phyloP scores from a whole-genome alignment of 2,797 vertebrate species.

The Rhadinocentrus ornatus region DNA sequence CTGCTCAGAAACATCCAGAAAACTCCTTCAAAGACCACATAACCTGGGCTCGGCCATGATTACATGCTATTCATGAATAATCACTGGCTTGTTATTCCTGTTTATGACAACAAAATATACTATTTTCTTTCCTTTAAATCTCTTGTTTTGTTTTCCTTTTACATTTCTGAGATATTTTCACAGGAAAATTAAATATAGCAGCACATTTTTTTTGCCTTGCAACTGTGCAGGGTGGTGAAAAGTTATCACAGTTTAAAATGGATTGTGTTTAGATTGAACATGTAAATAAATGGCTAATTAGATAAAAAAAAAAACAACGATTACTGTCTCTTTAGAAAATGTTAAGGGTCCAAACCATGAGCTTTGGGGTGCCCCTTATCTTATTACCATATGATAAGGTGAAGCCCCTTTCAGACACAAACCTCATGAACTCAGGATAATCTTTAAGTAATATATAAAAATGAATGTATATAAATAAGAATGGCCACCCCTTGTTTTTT shows the following conservation, averaged over 20 bases:
- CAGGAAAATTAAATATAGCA: slow-evolving; percentile 15
- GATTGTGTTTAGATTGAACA: not conserved
- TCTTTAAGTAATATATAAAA: no score
- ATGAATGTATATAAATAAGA: no score
- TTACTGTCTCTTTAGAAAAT: not conserved
- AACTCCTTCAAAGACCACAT: no score
- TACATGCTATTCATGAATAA: no score
- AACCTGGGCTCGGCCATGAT: no score
- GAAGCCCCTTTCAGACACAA: no score
- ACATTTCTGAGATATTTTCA: slow-evolving; percentile 17
- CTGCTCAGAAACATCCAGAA: no score
- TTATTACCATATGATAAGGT: not conserved
- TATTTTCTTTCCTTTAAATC: not conserved
- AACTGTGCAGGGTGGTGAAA: not conserved
- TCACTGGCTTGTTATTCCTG: no score
- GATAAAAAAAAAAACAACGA: slow-evolving; percentile 8
- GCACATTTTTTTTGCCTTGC: slow-evolving; percentile 6
- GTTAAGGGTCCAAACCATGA: not conserved
- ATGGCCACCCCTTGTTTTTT: no score
- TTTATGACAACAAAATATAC: no score
- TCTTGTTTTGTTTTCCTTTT: not conserved
- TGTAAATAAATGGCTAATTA: slow-evolving; percentile 13
- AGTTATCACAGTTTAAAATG: not conserved
- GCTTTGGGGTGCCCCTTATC: not conserved
- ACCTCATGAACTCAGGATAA: no score